Percentiles rank a stretch among this genome's conserved stretches.
Evolutionary conservation across 2,888 invertebrate genomes (phyloP).

Genomic region (Hofmannophila pseudospretella): DNA sequence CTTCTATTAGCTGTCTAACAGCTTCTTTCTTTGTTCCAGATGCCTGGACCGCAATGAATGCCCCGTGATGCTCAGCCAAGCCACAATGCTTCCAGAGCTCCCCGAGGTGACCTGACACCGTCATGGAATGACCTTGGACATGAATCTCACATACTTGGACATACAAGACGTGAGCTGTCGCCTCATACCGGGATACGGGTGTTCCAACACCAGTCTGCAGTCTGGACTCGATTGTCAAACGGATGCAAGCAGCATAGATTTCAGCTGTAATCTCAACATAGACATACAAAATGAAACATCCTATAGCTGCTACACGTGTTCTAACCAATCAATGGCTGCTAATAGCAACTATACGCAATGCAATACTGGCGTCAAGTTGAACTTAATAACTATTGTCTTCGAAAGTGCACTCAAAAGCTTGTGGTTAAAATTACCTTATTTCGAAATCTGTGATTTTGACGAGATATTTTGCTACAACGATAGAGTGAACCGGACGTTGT

Average conservation of each 20-base stretch:
- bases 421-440: constrained; percentile 56
- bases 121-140: constrained; percentile 42
- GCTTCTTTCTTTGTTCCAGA: constrained; percentile 38
- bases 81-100: constrained; percentile 33
- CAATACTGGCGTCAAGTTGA: constrained; percentile 61
- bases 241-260: constrained; percentile 32
- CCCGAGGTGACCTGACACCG: constrained; percentile 48
- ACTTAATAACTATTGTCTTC: constrained; percentile 51
- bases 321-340: constrained; percentile 41
- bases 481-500: constrained; percentile 52
- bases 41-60: constrained; percentile 16
- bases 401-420: constrained; percentile 61
- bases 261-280: constrained; percentile 53
- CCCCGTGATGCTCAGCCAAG: constrained; percentile 15
- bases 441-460: constrained; percentile 50
- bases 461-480: constrained; percentile 50
- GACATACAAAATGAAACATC: constrained; percentile 69
- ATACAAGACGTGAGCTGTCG: constrained; percentile 54
- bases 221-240: constrained; percentile 47
- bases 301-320: constrained; percentile 54
- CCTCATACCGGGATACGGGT: constrained; percentile 39
- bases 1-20: no score
- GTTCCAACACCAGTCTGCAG: constrained; percentile 30
- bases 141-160: constrained; percentile 53
- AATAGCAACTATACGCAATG: constrained; percentile 53